Base-by-base conservation (phyloP, 2,797 vertebrate species). In the Euphonia xanthogaster region DNA sequence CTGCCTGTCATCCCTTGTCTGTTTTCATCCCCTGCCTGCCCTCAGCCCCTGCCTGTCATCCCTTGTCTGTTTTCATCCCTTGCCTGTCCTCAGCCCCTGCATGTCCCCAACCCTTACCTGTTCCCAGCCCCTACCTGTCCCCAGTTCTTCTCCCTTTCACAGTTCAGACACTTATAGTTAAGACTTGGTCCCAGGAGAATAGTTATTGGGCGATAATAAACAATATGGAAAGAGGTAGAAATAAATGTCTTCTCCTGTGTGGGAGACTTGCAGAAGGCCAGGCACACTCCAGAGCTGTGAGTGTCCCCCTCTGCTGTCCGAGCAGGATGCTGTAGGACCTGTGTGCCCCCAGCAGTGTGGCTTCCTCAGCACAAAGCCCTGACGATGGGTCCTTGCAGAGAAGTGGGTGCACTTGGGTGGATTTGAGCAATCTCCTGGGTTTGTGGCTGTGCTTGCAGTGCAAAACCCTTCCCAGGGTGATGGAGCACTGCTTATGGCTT, bases 51-150 rank as follows among this genome's bases (percentile, higher is more conserved):
- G 20, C 21, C 31, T n/a, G 20, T 6, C 51, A 8, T 53, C 45
- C 5, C 31, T 2, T 3, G 5, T 15, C 37, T 33, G 14, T 0
- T 15, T 20, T 6, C 51, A 8, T 53, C 45, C 5, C 31, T 2
- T 3, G 5, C 20, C 37, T 33, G 14, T 0, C 15, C 33, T 5
- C n/a, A 28, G 1, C 18, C 21, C 27, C 23, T 14, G 30, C 39
- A 8, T 35, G 11, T 14, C 20, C 48, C 1, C n/a, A 21, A 0
- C 19, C 19, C 15, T 1, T 19, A 1, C 23, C 25, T 51, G 8
- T 30, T 30, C 17, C 22, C 10, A 55, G 21, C n/a, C 9, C 42
- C 18, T 44, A 27, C 12, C 19, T 24, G 14, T 12, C 19, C 33
- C 31, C 39, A 51, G 0, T 18, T 12, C 37, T 14, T 57, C 16